These are phyloP conservation scores for Camelus dromedarius DNA, from an alignment of 2,113 vertebrate species.

Conservation along the genomic window DNA sequence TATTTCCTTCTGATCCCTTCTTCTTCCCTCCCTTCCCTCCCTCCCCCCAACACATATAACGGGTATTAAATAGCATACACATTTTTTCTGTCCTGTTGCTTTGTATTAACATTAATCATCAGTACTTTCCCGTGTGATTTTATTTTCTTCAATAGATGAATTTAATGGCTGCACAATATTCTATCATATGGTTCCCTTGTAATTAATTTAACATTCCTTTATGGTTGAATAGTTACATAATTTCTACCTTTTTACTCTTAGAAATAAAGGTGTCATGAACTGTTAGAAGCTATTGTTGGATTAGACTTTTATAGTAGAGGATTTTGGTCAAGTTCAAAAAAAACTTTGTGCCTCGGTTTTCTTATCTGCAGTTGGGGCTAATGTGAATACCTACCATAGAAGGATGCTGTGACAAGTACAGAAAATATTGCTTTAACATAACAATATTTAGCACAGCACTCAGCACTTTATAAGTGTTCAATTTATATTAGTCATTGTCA, in stretches of 20 bases:
- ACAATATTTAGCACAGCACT: neutral
- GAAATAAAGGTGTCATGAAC: neutral
- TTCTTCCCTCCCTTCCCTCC: neutral
- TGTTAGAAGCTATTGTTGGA: neutral
- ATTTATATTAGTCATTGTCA: neutral
- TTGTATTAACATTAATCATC: conserved; percentile 14
- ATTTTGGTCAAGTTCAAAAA: neutral
- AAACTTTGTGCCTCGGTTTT: neutral
- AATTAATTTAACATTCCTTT: conserved; percentile 6
- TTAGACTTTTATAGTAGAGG: neutral
- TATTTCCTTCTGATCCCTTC: neutral
- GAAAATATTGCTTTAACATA: neutral
- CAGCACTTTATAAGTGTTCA: neutral
- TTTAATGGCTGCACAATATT: neutral
- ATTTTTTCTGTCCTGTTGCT: neutral
- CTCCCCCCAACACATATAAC: neutral
- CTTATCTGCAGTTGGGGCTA: neutral
- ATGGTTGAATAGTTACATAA: neutral
- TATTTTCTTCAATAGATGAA: conserved; percentile 41
- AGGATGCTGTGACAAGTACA: neutral
- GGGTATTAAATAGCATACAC: neutral
- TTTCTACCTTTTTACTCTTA: conserved; percentile 18
- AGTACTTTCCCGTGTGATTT: conserved; percentile 6
- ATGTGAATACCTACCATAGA: neutral
- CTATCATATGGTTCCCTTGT: neutral